A percentile compares a stretch with the other conserved stretches of the same genome.
Evolutionary conservation across 2,113 vertebrate genomes (phyloP).

Genomic region (Gracilinanus agilis): DNA sequence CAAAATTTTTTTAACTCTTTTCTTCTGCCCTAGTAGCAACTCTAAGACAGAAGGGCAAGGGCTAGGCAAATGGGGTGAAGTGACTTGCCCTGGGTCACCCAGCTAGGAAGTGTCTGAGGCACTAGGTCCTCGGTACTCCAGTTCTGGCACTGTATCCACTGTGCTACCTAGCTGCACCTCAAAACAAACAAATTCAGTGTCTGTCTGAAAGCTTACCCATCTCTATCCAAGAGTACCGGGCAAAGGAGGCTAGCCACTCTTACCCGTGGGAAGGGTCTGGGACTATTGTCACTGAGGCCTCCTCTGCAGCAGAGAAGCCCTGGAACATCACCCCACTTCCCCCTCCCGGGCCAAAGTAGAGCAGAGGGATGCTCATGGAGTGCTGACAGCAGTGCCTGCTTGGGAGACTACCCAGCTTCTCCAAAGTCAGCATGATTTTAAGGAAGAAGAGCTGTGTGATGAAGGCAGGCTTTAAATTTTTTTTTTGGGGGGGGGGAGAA

Average conservation of each 20-base stretch:
- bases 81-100: too few species aligned
- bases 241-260: neutral
- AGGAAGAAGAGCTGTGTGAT: neutral
- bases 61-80: too few species aligned
- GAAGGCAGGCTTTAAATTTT: neutral
- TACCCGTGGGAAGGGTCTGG: neutral
- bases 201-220: neutral
- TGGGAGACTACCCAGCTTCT: neutral
- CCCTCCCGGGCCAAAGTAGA: neutral
- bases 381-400: neutral
- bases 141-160: too few species aligned
- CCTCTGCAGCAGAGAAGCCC: neutral
- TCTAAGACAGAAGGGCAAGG: too few species aligned
- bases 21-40: too few species aligned
- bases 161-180: too few species aligned
- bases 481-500: neutral
- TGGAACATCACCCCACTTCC: neutral
- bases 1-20: neutral
- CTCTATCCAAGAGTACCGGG: neutral
- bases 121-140: too few species aligned
- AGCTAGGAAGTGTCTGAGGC: too few species aligned
- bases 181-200: neutral
- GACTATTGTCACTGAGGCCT: neutral
- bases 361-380: neutral
- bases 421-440: neutral